These are phyloP conservation scores for Procambarus clarkii DNA, from an alignment of 1,140 invertebrate species.

Conservation along the genomic window DNA sequence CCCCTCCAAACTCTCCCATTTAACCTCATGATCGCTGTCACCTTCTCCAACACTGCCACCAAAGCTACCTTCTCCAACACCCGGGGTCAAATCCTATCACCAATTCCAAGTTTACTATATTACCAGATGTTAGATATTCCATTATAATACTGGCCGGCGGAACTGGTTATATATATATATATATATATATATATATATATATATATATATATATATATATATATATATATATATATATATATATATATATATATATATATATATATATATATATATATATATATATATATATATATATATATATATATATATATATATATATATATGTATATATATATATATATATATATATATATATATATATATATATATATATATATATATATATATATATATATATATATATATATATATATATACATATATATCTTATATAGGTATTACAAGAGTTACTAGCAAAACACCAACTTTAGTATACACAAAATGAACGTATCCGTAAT, in stretches of 20 bases:
- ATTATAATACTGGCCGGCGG: too few species aligned
- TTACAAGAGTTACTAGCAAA: too few species aligned
- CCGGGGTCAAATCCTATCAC: too few species aligned
- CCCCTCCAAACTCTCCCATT: too few species aligned
- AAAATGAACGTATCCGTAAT: too few species aligned
- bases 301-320: constrained; percentile 12
- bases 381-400: constrained; percentile 19
- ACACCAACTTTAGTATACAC: too few species aligned
- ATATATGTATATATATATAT: constrained; percentile 9
- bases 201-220: constrained; percentile 12
- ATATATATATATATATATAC: constrained; percentile 32
- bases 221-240: constrained; percentile 12
- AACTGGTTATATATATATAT: constrained; percentile 8
- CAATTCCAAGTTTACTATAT: too few species aligned
- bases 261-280: constrained; percentile 12
- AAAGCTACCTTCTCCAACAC: too few species aligned
- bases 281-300: constrained; percentile 12
- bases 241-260: constrained; percentile 12
- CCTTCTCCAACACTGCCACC: too few species aligned
- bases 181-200: constrained; percentile 12
- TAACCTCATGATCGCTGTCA: too few species aligned
- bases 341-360: constrained; percentile 12
- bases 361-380: constrained; percentile 12
- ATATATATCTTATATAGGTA: constrained; percentile 3
- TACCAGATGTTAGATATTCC: too few species aligned